Base-by-base conservation (phyloP, 2,888 invertebrate genomes). In the Polyploca ridens region DNA sequence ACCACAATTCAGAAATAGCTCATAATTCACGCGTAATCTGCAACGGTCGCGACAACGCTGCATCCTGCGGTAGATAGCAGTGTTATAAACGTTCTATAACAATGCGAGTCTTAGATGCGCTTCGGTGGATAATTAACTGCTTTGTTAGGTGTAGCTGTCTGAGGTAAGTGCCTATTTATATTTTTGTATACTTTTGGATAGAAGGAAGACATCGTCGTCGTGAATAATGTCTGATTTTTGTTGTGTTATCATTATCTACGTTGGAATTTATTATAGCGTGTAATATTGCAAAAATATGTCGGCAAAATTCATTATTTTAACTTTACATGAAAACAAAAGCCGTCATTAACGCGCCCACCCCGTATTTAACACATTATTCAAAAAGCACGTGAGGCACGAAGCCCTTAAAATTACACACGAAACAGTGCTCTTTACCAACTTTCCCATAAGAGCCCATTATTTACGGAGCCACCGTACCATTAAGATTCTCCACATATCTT, bases 381-480 rank as follows among this genome's bases (percentile, higher is more conserved):
- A 88, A 91, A 89, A 90, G 91, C 92, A 91, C 90, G 90, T 90
- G 89, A 89, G 88, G 79, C 89, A 83, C 83, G 90, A 88, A 86
- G 79, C 91, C 92, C 89, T 92, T 91, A 91, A 92, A 93, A 93
- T 93, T 93, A 93, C 91, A 90, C 89, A 90, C 91, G 92, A 93
- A 92, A 93, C 93, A 93, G 88, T 91, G 92, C 91, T 91, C 91
- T 90, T 89, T 89, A 89, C 89, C 89, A 94, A 94, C 89, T 94
- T 94, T 93, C 92, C 91, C 92, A 93, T 92, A 94, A 93, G 93
- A 93, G 93, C 89, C 93, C 92, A 94, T 94, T 93, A 94, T 94
- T 94, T 93, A 93, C 92, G 89, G 79, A 93, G 90, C 89, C 90
- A 93, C 90, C 90, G 93, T 91, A 93, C 93, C 93, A 93, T 94